Conservation (phyloP, 2,797 vertebrate genomes). For the Tarsius wallacei region DNA sequence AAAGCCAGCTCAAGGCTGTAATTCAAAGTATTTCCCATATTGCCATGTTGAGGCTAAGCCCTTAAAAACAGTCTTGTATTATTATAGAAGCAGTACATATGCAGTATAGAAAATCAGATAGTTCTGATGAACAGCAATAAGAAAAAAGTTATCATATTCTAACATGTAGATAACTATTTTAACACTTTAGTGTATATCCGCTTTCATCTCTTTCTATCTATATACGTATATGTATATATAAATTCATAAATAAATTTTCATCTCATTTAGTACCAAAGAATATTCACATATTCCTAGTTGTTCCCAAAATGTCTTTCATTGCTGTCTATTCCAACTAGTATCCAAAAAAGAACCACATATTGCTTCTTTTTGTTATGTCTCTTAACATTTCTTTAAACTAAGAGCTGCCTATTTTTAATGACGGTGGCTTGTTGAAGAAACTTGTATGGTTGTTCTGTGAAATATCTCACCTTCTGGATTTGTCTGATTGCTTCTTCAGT, state of each 20-base stretch:
- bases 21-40: slow-evolving; percentile 3
- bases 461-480: not conserved
- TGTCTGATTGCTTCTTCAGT: slow-evolving; percentile 25
- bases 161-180: not conserved
- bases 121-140: not conserved
- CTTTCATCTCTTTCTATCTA: not conserved
- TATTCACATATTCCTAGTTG: not conserved
- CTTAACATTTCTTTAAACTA: not conserved
- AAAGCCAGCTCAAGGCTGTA: not conserved
- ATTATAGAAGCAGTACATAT: not conserved
- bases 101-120: slow-evolving; percentile 11
- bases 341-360: not conserved
- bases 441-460: not conserved
- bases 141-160: not conserved
- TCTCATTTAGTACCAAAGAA: not conserved
- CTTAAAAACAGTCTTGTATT: not conserved
- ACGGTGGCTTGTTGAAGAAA: not conserved
- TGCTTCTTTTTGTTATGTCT: not conserved
- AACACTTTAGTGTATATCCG: not conserved
- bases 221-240: not conserved
- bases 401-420: not conserved
- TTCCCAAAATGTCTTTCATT: not conserved
- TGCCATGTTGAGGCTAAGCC: not conserved
- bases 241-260: slow-evolving; percentile 12
- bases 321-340: not conserved